Conservation (phyloP, 2,888 invertebrate species). For the Pyrrhosoma nymphula region DNA sequence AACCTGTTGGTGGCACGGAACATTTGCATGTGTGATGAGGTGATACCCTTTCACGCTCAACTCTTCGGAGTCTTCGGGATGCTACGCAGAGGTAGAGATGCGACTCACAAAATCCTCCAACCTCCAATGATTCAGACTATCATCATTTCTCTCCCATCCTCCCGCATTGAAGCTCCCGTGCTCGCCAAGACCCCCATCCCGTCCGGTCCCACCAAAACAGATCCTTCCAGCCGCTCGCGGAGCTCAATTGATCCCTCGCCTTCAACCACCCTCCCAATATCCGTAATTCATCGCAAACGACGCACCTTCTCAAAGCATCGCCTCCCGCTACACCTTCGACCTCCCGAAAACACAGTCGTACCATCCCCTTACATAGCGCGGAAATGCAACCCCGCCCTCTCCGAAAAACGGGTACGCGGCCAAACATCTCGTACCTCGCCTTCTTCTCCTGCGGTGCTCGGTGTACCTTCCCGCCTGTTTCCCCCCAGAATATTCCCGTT, state of each 20-base stretch:
- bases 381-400: not conserved
- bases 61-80: no score
- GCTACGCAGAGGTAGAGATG: no score
- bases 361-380: not conserved
- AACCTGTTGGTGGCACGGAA: no score
- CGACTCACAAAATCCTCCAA: no score
- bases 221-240: not conserved
- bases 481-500: no score
- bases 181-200: not conserved
- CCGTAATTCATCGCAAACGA: slow-evolving; percentile 15
- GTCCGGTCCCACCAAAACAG: not conserved
- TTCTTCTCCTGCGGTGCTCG: not conserved
- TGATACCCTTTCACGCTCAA: no score
- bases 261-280: not conserved
- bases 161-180: not conserved
- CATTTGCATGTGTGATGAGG: no score
- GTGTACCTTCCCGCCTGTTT: no score
- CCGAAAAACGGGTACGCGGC: not conserved
- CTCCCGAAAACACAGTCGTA: no score
- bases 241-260: slow-evolving; percentile 5
- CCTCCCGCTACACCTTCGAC: not conserved
- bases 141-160: no score
- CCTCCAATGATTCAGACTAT: no score
- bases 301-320: not conserved
- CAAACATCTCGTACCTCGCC: not conserved